Conservation (phyloP, 2,113 vertebrate genomes). For the Boleophthalmus pectinirostris region DNA sequence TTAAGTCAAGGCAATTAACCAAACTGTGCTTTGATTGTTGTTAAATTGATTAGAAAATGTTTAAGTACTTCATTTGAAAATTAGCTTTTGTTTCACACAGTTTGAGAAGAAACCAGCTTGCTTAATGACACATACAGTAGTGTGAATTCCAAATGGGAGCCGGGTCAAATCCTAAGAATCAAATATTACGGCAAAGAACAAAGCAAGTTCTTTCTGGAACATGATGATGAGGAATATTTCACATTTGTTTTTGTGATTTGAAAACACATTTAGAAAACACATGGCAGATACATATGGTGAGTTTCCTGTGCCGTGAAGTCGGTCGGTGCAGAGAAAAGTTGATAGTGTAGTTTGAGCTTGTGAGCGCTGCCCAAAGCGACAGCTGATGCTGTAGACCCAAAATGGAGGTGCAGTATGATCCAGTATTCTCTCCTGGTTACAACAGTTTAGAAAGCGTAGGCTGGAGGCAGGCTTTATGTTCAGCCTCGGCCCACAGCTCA, state of each 20-base stretch:
- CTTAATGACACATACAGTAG: constrained; percentile 62
- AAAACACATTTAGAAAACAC: constrained; percentile 18
- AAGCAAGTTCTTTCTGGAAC: neutral
- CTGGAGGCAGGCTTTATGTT: constrained; percentile 70
- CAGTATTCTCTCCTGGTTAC: constrained; percentile 64
- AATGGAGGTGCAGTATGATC: constrained; percentile 59
- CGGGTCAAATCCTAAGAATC: constrained; percentile 34
- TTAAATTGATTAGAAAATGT: constrained; percentile 81
- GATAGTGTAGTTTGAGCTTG: constrained; percentile 44
- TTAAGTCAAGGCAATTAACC: constrained; percentile 78
- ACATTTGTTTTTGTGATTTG: constrained; percentile 15
- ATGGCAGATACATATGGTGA: neutral
- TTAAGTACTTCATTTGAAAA: constrained; percentile 76
- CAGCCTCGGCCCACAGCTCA: constrained; percentile 54
- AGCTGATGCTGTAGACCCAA: constrained; percentile 50
- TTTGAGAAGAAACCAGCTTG: constrained; percentile 56
- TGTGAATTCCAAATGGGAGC: constrained; percentile 52
- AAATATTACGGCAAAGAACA: constrained; percentile 7
- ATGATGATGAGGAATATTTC: neutral
- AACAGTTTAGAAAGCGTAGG: constrained; percentile 46
- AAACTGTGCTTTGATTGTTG: constrained; percentile 79
- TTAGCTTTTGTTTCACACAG: constrained; percentile 70
- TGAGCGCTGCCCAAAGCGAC: constrained; percentile 51
- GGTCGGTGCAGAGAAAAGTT: constrained; percentile 42
- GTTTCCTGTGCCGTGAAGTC: constrained; percentile 27